phyloP scores from a whole-genome alignment of 1,140 invertebrate genomes.

The Oryzaephilus surinamensis region DNA sequence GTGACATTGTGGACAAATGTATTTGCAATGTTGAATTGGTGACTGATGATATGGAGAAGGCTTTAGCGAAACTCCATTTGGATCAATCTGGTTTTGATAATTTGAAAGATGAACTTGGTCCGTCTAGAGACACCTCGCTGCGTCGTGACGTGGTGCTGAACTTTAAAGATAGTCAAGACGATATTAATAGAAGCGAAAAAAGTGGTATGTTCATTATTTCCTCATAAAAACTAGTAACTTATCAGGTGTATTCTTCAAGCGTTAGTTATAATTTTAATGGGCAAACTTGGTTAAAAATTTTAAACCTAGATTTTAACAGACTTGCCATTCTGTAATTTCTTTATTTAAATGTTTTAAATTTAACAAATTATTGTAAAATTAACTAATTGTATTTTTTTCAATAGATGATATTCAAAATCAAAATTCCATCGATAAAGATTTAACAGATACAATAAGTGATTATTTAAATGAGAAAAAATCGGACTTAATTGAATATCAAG shows the following conservation, averaged over 20 bases:
- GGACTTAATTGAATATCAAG: slow-evolving; percentile 9
- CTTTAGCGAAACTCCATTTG: slow-evolving; percentile 61
- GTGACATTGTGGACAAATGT: slow-evolving; percentile 71
- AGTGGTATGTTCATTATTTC: slow-evolving; percentile 20
- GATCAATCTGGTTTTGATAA: slow-evolving; percentile 69
- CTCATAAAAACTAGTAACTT: not conserved
- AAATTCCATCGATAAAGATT: slow-evolving; percentile 27
- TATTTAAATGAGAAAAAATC: slow-evolving; percentile 25
- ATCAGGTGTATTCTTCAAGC: no score
- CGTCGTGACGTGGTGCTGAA: slow-evolving; percentile 49
- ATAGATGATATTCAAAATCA: slow-evolving; percentile 14
- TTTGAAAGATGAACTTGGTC: slow-evolving; percentile 60
- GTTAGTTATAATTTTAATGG: no score
- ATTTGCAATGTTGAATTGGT: slow-evolving; percentile 71
- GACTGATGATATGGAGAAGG: slow-evolving; percentile 69
- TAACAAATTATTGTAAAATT: no score
- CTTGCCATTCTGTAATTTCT: no score
- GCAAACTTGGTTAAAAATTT: no score
- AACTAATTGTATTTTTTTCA: slow-evolving; percentile 2
- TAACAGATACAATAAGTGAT: slow-evolving; percentile 30
- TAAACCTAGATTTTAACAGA: no score
- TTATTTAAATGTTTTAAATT: no score
- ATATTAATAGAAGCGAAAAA: slow-evolving; percentile 30
- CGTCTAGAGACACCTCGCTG: slow-evolving; percentile 50
- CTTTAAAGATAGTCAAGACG: slow-evolving; percentile 40